A percentile compares a stretch with the other conserved stretches of the same genome.
Conservation (phyloP, 2,797 vertebrate species). For the Kryptopterus vitreolus region DNA sequence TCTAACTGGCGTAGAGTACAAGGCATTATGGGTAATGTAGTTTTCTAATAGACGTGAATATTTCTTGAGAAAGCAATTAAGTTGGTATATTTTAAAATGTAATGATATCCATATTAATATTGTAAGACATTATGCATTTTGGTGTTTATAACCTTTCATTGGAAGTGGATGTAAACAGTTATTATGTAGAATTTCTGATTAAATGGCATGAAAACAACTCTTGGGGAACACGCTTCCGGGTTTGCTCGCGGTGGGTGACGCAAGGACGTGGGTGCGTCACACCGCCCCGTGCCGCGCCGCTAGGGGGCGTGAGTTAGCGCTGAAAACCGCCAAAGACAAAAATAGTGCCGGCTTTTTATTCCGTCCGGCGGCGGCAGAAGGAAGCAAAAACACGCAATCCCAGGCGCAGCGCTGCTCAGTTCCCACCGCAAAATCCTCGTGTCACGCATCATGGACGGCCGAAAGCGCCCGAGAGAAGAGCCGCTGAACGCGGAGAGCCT, state of each 20-base stretch:
- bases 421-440: background rate
- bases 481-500: background rate
- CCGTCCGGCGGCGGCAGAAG: too few species aligned
- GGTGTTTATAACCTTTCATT: too few species aligned
- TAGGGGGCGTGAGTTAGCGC: background rate
- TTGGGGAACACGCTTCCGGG: background rate
- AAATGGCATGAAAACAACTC: background rate
- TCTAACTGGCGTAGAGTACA: too few species aligned
- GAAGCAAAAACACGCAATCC: background rate
- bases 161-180: background rate
- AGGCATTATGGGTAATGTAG: background rate
- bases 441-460: slow-evolving; percentile 58
- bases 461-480: slow-evolving; percentile 57
- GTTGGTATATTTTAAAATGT: background rate
- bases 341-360: background rate
- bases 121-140: too few species aligned
- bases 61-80: background rate
- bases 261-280: background rate
- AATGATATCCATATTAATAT: background rate
- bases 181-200: background rate
- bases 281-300: too few species aligned
- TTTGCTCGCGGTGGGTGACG: background rate
- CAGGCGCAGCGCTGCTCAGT: background rate
- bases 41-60: background rate
- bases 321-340: slow-evolving; percentile 40